Percentiles rank a stretch among this genome's conserved stretches.
Evolutionary conservation across 2,113 vertebrate genomes (phyloP).

Genomic region (Siniperca knerii): DNA sequence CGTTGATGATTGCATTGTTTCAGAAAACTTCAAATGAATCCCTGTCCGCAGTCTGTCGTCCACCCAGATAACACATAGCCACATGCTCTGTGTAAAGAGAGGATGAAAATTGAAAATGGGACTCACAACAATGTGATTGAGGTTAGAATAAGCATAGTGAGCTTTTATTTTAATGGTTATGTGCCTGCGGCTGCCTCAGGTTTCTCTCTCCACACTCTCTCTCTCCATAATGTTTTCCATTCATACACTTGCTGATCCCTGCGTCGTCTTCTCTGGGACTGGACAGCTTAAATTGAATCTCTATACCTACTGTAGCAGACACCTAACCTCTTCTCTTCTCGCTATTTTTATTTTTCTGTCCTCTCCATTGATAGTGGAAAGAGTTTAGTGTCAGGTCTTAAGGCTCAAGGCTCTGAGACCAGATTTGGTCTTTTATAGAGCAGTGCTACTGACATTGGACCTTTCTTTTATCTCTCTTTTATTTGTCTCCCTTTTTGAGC

Average conservation of each 20-base stretch:
- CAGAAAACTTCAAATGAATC: conserved; percentile 33
- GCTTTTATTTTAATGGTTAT: conserved; percentile 56
- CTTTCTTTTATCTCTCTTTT: neutral
- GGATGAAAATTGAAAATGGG: conserved; percentile 23
- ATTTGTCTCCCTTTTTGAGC: neutral
- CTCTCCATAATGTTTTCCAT: conserved; percentile 69
- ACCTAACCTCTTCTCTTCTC: conserved; percentile 19
- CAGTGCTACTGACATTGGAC: neutral
- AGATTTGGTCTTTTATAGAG: neutral
- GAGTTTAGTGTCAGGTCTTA: conserved; percentile 40
- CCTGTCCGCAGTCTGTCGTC: neutral
- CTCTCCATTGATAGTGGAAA: conserved; percentile 23
- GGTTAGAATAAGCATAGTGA: conserved; percentile 41
- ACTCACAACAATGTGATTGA: conserved; percentile 19
- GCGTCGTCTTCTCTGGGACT: conserved; percentile 35
- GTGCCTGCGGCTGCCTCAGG: conserved; percentile 43
- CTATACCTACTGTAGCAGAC: conserved; percentile 39
- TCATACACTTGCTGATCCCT: conserved; percentile 54
- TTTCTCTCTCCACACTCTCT: conserved; percentile 34
- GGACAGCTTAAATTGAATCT: conserved; percentile 63
- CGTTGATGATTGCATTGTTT: conserved; percentile 42
- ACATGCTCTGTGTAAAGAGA: conserved; percentile 35
- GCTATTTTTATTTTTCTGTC: conserved; percentile 18
- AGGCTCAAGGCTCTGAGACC: conserved; percentile 18
- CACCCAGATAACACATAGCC: conserved; percentile 12